Evolutionary conservation across 1,140 invertebrate species (phyloP).

Genomic region (Parasteatoda tepidariorum): DNA sequence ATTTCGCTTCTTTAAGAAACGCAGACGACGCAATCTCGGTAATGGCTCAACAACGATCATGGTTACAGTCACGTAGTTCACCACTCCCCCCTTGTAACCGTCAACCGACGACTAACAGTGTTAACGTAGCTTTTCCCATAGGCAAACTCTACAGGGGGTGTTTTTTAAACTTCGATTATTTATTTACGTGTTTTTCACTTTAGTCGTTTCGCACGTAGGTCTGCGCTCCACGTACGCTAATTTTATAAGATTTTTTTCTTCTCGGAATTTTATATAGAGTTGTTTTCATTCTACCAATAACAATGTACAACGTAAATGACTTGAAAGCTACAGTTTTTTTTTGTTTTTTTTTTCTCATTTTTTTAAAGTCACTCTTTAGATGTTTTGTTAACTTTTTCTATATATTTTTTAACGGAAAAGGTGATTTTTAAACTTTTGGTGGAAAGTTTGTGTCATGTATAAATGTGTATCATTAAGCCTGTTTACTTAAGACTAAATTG

Average conservation of each 20-base stretch:
- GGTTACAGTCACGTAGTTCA: conserved; percentile 38
- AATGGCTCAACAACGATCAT: conserved; percentile 49
- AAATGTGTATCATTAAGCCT: background rate
- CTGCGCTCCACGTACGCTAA: conserved; percentile 45
- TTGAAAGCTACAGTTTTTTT: background rate
- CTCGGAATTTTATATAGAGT: conserved; percentile 38
- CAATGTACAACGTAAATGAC: conserved; percentile 2
- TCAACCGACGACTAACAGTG: conserved; percentile 46
- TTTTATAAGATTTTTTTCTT: conserved; percentile 52
- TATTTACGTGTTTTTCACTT: conserved; percentile 47
- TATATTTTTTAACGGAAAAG: background rate
- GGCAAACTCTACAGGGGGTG: conserved; percentile 6
- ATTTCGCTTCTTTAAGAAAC: conserved; percentile 39
- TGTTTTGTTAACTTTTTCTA: background rate
- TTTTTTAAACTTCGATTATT: conserved; percentile 55
- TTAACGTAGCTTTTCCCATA: conserved; percentile 49
- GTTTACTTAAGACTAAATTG: background rate
- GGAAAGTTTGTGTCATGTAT: background rate
- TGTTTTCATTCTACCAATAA: conserved; percentile 31
- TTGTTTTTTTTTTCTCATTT: background rate
- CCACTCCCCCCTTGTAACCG: conserved; percentile 42
- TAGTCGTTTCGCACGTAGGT: conserved; percentile 44
- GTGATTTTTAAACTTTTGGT: background rate
- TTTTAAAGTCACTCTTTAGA: background rate
- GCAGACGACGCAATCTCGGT: conserved; percentile 52